These are phyloP conservation scores for Pristionchus entomophagus DNA, from an alignment of 2,888 invertebrate species.

Conservation along the genomic window DNA sequence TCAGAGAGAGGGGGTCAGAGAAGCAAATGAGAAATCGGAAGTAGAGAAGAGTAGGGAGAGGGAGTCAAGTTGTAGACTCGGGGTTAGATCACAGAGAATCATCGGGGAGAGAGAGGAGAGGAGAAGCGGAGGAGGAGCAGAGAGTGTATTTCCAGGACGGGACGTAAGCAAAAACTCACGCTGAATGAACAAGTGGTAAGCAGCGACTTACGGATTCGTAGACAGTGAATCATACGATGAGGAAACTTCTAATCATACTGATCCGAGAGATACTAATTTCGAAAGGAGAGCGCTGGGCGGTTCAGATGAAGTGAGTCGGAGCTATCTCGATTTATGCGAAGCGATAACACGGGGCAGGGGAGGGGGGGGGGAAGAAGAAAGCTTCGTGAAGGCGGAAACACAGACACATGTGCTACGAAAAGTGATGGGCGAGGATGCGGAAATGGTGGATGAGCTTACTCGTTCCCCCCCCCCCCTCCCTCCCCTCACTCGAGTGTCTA, in stretches of 20 bases:
- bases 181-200: background rate
- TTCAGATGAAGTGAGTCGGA: background rate
- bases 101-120: background rate
- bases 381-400: slow-evolving; percentile 23
- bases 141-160: slow-evolving; percentile 22
- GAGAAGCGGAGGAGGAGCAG: background rate
- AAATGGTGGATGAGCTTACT: background rate
- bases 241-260: background rate
- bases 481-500: background rate
- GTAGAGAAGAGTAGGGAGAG: background rate
- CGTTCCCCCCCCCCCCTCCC: too few relatives aligned
- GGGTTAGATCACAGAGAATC: slow-evolving; percentile 29
- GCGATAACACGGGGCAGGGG: background rate
- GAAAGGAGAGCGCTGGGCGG: background rate
- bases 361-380: background rate
- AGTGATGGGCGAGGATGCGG: background rate
- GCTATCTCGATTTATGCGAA: slow-evolving; percentile 32
- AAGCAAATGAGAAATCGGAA: background rate
- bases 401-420: slow-evolving; percentile 10
- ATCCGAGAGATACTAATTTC: background rate
- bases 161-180: slow-evolving; percentile 35
- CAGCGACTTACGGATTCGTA: too few relatives aligned
- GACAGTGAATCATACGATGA: too few relatives aligned
- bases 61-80: slow-evolving; percentile 7
- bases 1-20: background rate